A percentile compares a stretch with the other conserved stretches of the same genome.
Conservation (phyloP, 2,797 vertebrate species). For the Streptopelia turtur region DNA sequence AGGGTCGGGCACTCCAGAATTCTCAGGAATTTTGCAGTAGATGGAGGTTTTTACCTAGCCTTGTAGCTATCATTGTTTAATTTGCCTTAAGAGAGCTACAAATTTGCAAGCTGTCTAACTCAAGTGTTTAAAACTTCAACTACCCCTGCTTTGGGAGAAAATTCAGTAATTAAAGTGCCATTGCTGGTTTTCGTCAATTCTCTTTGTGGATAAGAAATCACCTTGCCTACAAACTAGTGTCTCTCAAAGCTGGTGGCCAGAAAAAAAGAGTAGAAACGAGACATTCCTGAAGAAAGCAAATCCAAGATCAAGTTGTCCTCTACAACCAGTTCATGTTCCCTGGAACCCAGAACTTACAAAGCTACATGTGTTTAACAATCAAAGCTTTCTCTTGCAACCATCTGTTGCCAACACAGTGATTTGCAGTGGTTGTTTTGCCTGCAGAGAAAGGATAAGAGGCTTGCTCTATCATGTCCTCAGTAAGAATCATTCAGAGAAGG, state of each 20-base stretch:
- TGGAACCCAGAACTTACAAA: neutral
- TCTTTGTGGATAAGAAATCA: neutral
- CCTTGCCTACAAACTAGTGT: neutral
- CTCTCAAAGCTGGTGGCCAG: neutral
- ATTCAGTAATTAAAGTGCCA: neutral
- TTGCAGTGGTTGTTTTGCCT: neutral
- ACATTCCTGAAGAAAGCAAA: neutral
- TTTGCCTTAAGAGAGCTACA: neutral
- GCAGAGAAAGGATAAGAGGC: neutral
- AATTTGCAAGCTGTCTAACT: neutral
- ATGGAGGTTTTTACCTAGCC: neutral
- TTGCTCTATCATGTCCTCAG: neutral
- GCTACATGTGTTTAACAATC: neutral
- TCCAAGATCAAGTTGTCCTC: neutral
- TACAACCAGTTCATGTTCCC: neutral
- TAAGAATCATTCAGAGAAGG: neutral
- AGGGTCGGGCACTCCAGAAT: neutral
- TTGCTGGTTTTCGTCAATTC: neutral
- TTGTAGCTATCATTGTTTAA: neutral
- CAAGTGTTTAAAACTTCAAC: neutral
- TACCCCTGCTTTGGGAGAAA: neutral
- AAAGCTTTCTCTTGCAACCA: neutral
- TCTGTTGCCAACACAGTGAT: neutral
- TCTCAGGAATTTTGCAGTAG: neutral
- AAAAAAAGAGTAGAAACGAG: neutral